Percentiles rank a stretch among this genome's conserved stretches.
Conservation (phyloP, 2,797 vertebrate species). For the Thamnophis elegans region DNA sequence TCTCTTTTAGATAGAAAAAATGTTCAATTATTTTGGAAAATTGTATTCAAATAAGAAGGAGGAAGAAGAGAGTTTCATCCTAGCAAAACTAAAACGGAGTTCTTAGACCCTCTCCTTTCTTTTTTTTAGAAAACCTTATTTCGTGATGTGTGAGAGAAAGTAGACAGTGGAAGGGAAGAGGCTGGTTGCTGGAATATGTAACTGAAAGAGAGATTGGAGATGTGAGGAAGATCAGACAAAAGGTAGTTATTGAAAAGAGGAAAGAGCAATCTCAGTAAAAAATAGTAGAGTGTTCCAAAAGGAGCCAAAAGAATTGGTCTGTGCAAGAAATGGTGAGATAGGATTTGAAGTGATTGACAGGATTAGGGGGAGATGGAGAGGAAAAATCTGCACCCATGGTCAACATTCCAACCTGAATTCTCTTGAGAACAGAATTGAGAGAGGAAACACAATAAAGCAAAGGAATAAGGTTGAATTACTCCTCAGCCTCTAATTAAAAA, state of each 20-base stretch:
- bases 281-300: neutral
- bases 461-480: neutral
- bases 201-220: neutral
- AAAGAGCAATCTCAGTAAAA: neutral
- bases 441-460: neutral
- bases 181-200: neutral
- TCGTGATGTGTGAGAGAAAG: neutral
- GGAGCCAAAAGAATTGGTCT: neutral
- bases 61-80: neutral
- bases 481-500: neutral
- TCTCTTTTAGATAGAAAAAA: neutral
- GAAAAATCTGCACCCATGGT: neutral
- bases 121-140: neutral
- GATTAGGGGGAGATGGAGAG: neutral
- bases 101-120: neutral
- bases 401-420: neutral
- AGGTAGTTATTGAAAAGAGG: neutral
- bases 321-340: neutral
- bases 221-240: neutral
- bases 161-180: neutral
- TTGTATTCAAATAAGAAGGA: neutral
- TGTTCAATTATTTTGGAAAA: neutral
- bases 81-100: neutral
- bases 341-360: neutral
- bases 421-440: neutral